Conservation (phyloP, 2,888 invertebrate species). For the Trichogramma evanescens region DNA sequence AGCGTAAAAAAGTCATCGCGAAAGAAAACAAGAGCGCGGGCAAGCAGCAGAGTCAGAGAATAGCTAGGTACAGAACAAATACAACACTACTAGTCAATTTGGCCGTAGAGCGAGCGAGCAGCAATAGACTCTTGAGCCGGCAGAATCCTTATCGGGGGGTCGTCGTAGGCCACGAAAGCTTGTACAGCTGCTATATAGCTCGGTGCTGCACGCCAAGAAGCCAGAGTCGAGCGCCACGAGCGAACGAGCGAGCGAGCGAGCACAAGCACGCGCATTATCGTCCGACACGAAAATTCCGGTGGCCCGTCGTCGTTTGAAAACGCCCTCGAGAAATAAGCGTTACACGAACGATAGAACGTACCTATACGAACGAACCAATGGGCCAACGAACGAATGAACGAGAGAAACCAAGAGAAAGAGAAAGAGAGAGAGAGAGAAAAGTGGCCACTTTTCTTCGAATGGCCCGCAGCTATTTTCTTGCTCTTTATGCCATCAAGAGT, state of each 20-base stretch:
- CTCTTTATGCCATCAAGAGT: slow-evolving; percentile 10
- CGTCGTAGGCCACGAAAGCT: too few relatives aligned
- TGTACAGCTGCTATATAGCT: too few relatives aligned
- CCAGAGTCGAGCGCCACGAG: background rate
- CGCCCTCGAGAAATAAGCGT: slow-evolving; percentile 17
- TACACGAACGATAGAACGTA: slow-evolving; percentile 7
- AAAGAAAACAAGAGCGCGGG: too few relatives aligned
- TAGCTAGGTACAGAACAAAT: too few relatives aligned
- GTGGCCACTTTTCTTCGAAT: slow-evolving; percentile 26
- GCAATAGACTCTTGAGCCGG: too few relatives aligned
- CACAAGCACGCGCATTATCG: background rate
- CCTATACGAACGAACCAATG: too few relatives aligned
- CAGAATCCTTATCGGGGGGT: too few relatives aligned
- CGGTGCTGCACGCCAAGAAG: background rate
- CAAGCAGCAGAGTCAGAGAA: too few relatives aligned
- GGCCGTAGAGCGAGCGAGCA: too few relatives aligned
- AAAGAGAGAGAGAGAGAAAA: slow-evolving; percentile 11
- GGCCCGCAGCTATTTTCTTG: slow-evolving; percentile 25
- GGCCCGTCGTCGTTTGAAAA: slow-evolving; percentile 6
- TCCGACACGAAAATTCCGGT: slow-evolving; percentile 11
- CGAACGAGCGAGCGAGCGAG: background rate
- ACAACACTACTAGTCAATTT: too few relatives aligned
- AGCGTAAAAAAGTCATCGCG: too few relatives aligned
- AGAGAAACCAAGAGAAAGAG: background rate
- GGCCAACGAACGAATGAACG: background rate